A percentile compares a stretch with the other conserved stretches of the same genome.
Conservation (phyloP, 2,113 vertebrate genomes). For the Odontophorus gujanensis region DNA sequence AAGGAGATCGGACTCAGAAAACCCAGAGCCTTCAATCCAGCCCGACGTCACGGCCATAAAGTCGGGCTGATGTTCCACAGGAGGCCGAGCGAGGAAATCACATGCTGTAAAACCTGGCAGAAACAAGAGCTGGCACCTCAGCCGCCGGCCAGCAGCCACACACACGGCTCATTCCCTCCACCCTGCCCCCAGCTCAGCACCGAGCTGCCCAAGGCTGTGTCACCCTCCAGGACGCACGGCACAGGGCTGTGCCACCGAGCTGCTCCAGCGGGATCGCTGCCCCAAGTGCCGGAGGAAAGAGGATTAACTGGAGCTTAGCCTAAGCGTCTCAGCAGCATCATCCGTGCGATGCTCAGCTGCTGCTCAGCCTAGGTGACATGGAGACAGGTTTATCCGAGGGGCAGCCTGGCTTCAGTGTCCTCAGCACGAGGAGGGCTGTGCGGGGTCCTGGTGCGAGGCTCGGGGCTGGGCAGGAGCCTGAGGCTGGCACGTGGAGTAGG, state of each 20-base stretch:
- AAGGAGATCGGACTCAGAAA: background rate
- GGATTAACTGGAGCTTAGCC: conserved; percentile 63
- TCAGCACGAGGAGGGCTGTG: accelerated
- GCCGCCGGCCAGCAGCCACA: background rate
- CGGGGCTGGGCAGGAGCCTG: background rate
- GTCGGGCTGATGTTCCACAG: background rate
- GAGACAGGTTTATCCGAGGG: background rate
- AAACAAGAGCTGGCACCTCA: background rate
- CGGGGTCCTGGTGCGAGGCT: background rate
- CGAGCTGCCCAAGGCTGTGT: background rate
- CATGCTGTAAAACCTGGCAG: background rate
- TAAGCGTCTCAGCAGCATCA: conserved; percentile 54
- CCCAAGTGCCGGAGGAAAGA: conserved; percentile 37
- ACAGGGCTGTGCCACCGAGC: background rate
- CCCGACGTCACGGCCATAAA: background rate
- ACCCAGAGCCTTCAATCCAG: background rate
- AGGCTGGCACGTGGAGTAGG: background rate
- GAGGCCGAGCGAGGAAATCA: background rate
- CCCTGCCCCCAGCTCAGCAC: background rate
- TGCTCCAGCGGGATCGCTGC: conserved; percentile 4
- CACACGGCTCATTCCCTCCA: background rate
- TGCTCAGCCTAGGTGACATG: background rate
- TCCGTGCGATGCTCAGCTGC: background rate
- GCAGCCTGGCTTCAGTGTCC: background rate
- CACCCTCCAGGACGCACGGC: background rate